A percentile compares a stretch with the other conserved stretches of the same genome.
phyloP scores from a whole-genome alignment of 2,113 vertebrate genomes.

The Myotis davidii region DNA sequence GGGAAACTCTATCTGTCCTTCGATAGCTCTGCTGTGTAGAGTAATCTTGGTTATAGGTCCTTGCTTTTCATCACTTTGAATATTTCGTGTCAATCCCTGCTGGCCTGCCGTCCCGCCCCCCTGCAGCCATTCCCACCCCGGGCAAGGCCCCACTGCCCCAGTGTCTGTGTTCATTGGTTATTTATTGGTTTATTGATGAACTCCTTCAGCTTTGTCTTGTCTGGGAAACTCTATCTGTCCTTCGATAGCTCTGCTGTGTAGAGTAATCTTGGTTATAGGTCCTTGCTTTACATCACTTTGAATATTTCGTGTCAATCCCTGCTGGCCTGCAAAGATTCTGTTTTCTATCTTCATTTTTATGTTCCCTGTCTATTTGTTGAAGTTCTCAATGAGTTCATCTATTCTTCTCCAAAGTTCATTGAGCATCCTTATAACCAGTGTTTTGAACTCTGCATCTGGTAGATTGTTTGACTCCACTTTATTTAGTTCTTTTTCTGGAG shows the following conservation, averaged over 20 bases:
- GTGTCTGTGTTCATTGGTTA: no score
- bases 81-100: background rate
- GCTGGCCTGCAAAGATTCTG: background rate
- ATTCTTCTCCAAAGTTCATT: background rate
- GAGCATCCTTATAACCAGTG: background rate
- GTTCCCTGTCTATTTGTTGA: background rate
- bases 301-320: background rate
- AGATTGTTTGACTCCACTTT: background rate
- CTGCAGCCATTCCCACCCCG: no score
- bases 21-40: background rate
- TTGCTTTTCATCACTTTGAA: background rate
- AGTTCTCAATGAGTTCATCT: background rate
- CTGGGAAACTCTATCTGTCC: background rate
- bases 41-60: background rate
- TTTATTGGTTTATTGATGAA: background rate
- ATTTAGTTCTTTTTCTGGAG: background rate
- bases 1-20: background rate
- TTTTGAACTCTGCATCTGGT: background rate
- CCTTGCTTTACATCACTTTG: background rate
- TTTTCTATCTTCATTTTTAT: background rate
- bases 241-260: background rate
- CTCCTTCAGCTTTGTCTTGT: background rate
- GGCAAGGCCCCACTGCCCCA: no score
- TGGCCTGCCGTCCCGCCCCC: no score
- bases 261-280: background rate